phyloP scores from a whole-genome alignment of 2,797 vertebrate species.

The Poecilia velifera region DNA sequence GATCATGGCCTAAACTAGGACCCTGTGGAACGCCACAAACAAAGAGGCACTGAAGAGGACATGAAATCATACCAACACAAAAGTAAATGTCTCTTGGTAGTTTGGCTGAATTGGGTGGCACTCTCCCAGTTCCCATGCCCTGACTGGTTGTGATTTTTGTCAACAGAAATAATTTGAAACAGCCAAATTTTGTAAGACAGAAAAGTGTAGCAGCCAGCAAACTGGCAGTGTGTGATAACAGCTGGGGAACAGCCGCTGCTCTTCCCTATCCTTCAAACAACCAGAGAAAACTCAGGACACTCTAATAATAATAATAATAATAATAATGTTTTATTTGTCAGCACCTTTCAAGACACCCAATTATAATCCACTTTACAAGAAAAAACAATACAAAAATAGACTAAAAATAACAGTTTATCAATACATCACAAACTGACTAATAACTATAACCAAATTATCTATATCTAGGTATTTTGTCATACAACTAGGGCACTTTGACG shows the following conservation, averaged over 20 bases:
- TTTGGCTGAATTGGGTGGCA: background rate
- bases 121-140: background rate
- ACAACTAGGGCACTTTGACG: background rate
- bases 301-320: too few species aligned
- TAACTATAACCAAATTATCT: background rate
- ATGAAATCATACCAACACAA: background rate
- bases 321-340: too few species aligned
- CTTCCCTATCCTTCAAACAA: too few species aligned
- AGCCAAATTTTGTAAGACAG: background rate
- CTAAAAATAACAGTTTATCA: background rate
- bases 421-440: background rate
- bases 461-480: background rate
- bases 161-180: background rate
- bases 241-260: too few species aligned
- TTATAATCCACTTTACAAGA: too few species aligned
- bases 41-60: background rate
- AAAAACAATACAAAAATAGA: too few species aligned
- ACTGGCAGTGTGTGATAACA: too few species aligned
- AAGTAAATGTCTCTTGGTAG: background rate
- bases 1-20: background rate
- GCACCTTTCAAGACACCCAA: too few species aligned
- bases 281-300: too few species aligned
- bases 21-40: background rate
- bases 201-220: background rate
- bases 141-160: background rate